Evolutionary conservation across 2,888 invertebrate species (phyloP), one percentile per base, ranked within the genome.

Genomic region (Hemithea aestivaria): DNA sequence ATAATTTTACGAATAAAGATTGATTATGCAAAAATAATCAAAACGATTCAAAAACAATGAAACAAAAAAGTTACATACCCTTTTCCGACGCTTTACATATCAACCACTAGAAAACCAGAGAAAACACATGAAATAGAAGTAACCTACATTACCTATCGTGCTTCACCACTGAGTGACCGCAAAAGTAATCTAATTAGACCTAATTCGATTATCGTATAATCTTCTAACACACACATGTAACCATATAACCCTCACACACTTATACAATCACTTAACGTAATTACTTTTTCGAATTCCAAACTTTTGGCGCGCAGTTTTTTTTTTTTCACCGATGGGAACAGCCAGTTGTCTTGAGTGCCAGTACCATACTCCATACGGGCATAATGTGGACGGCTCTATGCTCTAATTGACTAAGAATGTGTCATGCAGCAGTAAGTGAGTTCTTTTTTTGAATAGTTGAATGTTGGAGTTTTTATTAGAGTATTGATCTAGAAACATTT

Each of bases 401-500:
- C 81, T 84, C 84, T 75, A 79, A 68, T 82, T 80, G 78, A 66
- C 69, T 71, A 73, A 75, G 83, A 77, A 76, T 77, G 83, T 81
- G 78, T 77, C 77, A 80, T 77, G 81, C 76, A 71, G 70, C 58
- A 63, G 56, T 53, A n/a, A n/a, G n/a, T n/a, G n/a, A n/a, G n/a
- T 53, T 61, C 66, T 70, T 61, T 60, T 59, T 56, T 58, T 62
- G 31, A 29, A 39, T 39, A 45, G 46, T 33, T 34, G 61, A 45
- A 47, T 36, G 20, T 1, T 27, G 37, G 40, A 43, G 29, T 43
- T 34, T 16, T 24, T 25, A n/a, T n/a, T n/a, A n/a, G n/a, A n/a
- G n/a, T n/a, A n/a, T n/a, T n/a, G n/a, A n/a, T n/a, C n/a, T n/a
- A n/a, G n/a, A n/a, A n/a, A n/a, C n/a, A n/a, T n/a, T n/a, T n/a